Conservation (phyloP, 2,113 vertebrate species). For the Cynopterus brachyotis region DNA sequence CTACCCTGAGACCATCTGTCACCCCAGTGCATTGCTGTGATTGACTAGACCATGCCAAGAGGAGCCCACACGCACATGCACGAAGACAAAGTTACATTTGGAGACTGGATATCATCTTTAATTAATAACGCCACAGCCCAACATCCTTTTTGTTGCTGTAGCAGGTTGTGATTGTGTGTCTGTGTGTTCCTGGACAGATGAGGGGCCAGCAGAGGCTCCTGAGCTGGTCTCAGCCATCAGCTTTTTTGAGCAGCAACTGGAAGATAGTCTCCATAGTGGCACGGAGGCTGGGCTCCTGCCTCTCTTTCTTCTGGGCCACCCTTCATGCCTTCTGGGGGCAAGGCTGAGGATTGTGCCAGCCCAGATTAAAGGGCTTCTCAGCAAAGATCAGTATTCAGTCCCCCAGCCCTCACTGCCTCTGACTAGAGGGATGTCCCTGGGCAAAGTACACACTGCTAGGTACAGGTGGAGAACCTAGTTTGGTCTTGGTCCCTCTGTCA, state of each 20-base stretch:
- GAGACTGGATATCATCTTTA: slow-evolving; percentile 82
- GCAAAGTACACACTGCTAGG: background rate
- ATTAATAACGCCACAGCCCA: slow-evolving; percentile 76
- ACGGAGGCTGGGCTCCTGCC: background rate
- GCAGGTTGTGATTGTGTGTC: slow-evolving; percentile 64
- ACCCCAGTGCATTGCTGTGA: background rate
- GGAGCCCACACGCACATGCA: slow-evolving; percentile 45
- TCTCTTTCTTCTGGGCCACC: background rate
- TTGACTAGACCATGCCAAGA: background rate
- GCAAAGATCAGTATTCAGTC: background rate
- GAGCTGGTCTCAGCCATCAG: slow-evolving; percentile 40
- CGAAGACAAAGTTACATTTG: slow-evolving; percentile 77
- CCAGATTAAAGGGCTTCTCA: slow-evolving; percentile 9
- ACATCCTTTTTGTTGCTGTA: slow-evolving; percentile 69
- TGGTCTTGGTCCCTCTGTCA: background rate
- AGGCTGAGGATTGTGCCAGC: background rate
- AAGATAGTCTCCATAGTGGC: slow-evolving; percentile 61
- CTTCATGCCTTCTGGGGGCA: background rate
- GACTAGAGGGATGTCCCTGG: background rate
- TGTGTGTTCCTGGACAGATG: slow-evolving; percentile 68
- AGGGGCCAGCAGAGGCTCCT: slow-evolving; percentile 53
- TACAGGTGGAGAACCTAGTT: background rate
- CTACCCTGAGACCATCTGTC: background rate
- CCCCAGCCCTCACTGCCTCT: background rate
- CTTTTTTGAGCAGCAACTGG: slow-evolving; percentile 65